These are phyloP conservation scores for Chaetorhynchus papuensis DNA, from an alignment of 2,113 vertebrate genomes.

Conservation along the genomic window DNA sequence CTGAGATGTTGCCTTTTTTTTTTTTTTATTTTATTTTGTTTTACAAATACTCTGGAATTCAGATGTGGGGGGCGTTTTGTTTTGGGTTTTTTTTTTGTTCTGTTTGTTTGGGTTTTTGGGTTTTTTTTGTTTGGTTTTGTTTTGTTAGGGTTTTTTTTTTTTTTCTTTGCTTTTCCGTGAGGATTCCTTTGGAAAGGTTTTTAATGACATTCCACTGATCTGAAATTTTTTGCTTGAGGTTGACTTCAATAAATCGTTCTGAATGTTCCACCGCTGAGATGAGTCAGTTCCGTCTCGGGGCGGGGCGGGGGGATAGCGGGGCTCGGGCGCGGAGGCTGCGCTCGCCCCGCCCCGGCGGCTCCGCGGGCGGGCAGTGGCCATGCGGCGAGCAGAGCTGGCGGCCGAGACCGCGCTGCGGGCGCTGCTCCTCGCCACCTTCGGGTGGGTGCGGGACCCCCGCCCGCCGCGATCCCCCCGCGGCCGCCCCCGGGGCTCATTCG, in stretches of 20 bases:
- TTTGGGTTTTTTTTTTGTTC: background rate
- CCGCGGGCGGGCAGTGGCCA: background rate
- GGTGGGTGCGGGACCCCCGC: constrained; percentile 38
- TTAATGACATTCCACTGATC: constrained; percentile 86
- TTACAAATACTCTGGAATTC: constrained; percentile 83
- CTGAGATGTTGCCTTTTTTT: constrained; percentile 81
- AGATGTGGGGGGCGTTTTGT: constrained; percentile 58
- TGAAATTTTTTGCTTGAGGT: constrained; percentile 94
- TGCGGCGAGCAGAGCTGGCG: background rate
- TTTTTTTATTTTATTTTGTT: constrained; percentile 78
- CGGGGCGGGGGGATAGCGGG: constrained; percentile 35
- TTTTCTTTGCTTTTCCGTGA: constrained; percentile 25
- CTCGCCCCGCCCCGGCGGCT: background rate
- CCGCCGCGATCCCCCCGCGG: background rate
- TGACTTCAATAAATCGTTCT: constrained; percentile 99
- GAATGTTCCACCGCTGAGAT: constrained; percentile 78
- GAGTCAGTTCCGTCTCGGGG: background rate
- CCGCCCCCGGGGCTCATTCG: accelerated
- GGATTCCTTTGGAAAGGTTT: constrained; percentile 84
- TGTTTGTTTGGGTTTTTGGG: background rate
- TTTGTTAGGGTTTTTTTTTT: background rate
- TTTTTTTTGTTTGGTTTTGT: background rate
- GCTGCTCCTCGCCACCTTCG: constrained; percentile 33
- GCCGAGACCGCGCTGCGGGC: constrained; percentile 45
- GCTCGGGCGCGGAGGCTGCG: background rate